These are phyloP conservation scores for Blastobasis lacticolella DNA, from an alignment of 2,888 invertebrate genomes.

Conservation along the genomic window DNA sequence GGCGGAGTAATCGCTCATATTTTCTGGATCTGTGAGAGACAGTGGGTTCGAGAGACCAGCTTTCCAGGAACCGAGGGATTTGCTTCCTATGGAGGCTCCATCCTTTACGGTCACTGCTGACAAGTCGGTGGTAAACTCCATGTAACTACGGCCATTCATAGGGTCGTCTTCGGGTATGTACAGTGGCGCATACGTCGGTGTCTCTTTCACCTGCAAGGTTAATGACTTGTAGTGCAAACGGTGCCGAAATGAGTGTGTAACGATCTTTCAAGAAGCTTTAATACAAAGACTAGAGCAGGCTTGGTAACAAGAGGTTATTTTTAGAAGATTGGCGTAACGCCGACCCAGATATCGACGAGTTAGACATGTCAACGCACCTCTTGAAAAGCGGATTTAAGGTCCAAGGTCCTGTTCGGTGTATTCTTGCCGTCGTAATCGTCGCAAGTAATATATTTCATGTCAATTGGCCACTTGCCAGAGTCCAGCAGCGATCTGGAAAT, in stretches of 20 bases:
- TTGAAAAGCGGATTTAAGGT: constrained; percentile 79
- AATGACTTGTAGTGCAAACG: no score
- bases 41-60: constrained; percentile 82
- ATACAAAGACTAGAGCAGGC: constrained; percentile 1
- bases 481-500: constrained; percentile 79
- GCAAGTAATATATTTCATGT: constrained; percentile 83
- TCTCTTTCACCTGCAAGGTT: constrained; percentile 69
- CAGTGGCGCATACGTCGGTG: constrained; percentile 81
- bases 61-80: constrained; percentile 83
- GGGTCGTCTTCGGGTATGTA: constrained; percentile 75
- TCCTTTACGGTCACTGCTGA: constrained; percentile 81
- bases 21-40: constrained; percentile 76
- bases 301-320: constrained; percentile 4
- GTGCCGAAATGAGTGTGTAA: no score
- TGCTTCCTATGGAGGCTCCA: constrained; percentile 81
- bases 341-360: background rate
- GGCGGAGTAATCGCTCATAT: constrained; percentile 84
- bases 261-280: no score
- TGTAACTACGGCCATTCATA: constrained; percentile 82
- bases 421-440: constrained; percentile 86
- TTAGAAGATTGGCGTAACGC: no score
- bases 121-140: constrained; percentile 83
- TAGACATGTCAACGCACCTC: constrained; percentile 64
- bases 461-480: constrained; percentile 82
- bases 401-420: constrained; percentile 81